These are phyloP conservation scores for Zaprionus ornatus DNA, from an alignment of 1,140 invertebrate species.

Conservation along the genomic window DNA sequence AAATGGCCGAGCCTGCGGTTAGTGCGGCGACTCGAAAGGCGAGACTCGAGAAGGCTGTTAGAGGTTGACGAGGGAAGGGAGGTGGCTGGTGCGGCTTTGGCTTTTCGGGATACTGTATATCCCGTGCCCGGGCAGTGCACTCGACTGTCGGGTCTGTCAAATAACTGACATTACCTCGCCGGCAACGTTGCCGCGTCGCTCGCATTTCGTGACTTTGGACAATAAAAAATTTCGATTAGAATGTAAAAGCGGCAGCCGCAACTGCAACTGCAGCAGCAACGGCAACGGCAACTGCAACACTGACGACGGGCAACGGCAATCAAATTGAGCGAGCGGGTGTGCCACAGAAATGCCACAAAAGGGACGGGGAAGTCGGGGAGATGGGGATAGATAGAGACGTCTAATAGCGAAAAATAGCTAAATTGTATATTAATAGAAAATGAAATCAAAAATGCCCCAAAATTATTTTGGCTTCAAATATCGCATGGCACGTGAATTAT, in stretches of 20 bases:
- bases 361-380: background rate
- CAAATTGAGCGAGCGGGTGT: conserved; percentile 52
- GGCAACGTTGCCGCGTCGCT: conserved; percentile 58
- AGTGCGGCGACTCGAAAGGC: conserved; percentile 43
- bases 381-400: conserved; percentile 9
- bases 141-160: conserved; percentile 75
- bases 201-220: conserved; percentile 74
- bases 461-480: conserved; percentile 23
- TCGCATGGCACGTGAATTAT: background rate
- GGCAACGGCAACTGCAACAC: conserved; percentile 41
- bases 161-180: conserved; percentile 78
- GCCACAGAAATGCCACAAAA: conserved; percentile 28
- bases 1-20: conserved; percentile 44
- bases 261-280: conserved; percentile 58
- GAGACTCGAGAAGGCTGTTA: background rate
- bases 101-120: conserved; percentile 31
- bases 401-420: conserved; percentile 63
- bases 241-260: conserved; percentile 75
- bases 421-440: conserved; percentile 81
- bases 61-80: conserved; percentile 3
- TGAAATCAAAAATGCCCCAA: conserved; percentile 62
- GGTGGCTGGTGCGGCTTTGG: background rate
- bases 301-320: conserved; percentile 51
- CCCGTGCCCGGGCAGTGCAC: conserved; percentile 46
- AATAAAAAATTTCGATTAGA: conserved; percentile 82